phyloP scores from a whole-genome alignment of 2,113 vertebrate genomes.

The Oxygymnocypris stewartii region DNA sequence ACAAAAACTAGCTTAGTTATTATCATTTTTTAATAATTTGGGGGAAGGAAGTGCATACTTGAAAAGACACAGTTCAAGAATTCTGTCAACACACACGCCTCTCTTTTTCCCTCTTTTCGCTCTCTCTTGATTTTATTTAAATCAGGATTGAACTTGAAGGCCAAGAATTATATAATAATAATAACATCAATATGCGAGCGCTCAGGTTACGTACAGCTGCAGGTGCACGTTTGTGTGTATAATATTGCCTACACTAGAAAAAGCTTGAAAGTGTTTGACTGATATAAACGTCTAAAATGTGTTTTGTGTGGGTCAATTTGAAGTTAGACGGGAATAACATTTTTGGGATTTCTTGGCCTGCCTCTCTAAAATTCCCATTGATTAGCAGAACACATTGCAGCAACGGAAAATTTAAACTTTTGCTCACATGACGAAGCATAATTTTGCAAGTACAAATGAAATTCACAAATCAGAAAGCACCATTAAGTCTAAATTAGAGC shows the following conservation, averaged over 20 bases:
- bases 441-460: neutral
- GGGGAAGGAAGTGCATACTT: neutral
- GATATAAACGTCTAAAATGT: neutral
- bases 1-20: neutral
- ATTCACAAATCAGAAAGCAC: no score
- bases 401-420: neutral
- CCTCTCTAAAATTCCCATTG: neutral
- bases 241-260: neutral
- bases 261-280: neutral
- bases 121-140: neutral
- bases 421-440: neutral
- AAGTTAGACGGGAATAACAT: neutral
- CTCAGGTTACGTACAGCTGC: neutral
- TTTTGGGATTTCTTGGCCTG: neutral
- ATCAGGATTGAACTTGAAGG: slow-evolving; percentile 7
- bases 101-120: neutral
- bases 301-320: neutral
- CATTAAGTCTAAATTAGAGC: no score
- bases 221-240: neutral
- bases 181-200: neutral
- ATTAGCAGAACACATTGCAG: neutral
- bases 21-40: neutral
- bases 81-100: neutral
- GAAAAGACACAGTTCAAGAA: neutral
- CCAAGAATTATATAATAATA: slow-evolving; percentile 11